Evolutionary conservation across 2,113 vertebrate genomes (phyloP).

Genomic region (Penelope pileata): DNA sequence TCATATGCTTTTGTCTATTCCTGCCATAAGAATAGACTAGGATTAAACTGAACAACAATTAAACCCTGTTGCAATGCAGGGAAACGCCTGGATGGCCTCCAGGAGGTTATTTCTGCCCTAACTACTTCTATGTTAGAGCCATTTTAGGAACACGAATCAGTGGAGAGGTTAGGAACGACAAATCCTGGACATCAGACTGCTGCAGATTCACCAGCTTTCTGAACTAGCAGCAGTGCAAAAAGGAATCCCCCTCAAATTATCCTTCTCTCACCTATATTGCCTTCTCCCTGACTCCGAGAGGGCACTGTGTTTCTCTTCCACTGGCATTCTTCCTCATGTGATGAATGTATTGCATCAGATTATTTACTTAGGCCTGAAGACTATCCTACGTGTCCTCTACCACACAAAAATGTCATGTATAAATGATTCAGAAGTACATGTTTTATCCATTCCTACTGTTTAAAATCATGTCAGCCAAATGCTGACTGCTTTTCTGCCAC

Average conservation of each 20-base stretch:
- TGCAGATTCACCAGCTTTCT: background rate
- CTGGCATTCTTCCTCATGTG: background rate
- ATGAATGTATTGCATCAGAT: background rate
- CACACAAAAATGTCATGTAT: background rate
- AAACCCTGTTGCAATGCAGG: background rate
- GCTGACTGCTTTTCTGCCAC: background rate
- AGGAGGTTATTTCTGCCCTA: conserved; percentile 16
- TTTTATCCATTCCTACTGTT: conserved; percentile 31
- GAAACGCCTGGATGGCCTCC: conserved; percentile 31
- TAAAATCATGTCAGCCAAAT: conserved; percentile 16
- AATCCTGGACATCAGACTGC: background rate
- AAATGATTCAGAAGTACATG: conserved; percentile 41
- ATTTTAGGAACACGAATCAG: conserved; percentile 31
- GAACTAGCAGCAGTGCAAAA: background rate
- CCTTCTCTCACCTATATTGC: background rate
- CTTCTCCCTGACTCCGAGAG: background rate
- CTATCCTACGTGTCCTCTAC: background rate
- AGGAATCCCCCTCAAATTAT: background rate
- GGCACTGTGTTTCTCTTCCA: background rate
- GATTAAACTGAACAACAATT: conserved; percentile 10
- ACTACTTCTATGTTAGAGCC: background rate
- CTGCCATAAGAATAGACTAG: background rate
- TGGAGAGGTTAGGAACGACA: background rate
- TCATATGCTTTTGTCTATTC: background rate
- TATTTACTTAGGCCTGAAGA: background rate